A percentile compares a stretch with the other conserved stretches of the same genome.
Evolutionary conservation across 2,888 invertebrate species (phyloP).

Genomic region (Andrena fulva): DNA sequence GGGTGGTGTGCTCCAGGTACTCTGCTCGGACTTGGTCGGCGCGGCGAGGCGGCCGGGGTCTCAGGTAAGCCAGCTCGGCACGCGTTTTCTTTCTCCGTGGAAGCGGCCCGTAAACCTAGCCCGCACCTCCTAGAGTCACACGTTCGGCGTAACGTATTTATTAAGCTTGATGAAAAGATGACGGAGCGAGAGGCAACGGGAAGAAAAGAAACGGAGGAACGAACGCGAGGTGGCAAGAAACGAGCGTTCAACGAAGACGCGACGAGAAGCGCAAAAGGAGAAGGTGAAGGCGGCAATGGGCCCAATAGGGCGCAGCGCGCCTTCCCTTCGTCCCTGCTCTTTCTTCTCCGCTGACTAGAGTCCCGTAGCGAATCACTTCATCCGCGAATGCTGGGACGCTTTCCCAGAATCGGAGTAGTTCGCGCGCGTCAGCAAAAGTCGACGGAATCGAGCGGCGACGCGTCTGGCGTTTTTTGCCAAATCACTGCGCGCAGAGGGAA

Average conservation of each 20-base stretch:
- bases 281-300: slow-evolving; percentile 2
- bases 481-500: background rate
- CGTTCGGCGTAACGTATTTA: slow-evolving; percentile 65
- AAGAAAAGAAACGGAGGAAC: background rate
- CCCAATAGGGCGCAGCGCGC: background rate
- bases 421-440: background rate
- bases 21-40: slow-evolving; percentile 13
- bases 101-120: slow-evolving; percentile 13
- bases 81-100: slow-evolving; percentile 55
- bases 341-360: slow-evolving; percentile 25
- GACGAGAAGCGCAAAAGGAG: background rate
- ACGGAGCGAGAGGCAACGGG: background rate
- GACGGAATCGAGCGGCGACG: background rate
- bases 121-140: slow-evolving; percentile 39
- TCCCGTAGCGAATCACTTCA: slow-evolving; percentile 72
- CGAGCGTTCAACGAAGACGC: background rate
- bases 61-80: slow-evolving; percentile 54
- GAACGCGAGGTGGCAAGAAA: slow-evolving; percentile 5
- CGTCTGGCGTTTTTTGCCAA: slow-evolving; percentile 1
- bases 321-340: background rate
- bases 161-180: slow-evolving; percentile 30
- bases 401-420: slow-evolving; percentile 17
- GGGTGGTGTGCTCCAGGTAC: slow-evolving; percentile 64
- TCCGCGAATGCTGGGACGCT: slow-evolving; percentile 56
- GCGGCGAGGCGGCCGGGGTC: background rate